phyloP scores from a whole-genome alignment of 2,888 invertebrate species.

The Nebria brevicollis region DNA sequence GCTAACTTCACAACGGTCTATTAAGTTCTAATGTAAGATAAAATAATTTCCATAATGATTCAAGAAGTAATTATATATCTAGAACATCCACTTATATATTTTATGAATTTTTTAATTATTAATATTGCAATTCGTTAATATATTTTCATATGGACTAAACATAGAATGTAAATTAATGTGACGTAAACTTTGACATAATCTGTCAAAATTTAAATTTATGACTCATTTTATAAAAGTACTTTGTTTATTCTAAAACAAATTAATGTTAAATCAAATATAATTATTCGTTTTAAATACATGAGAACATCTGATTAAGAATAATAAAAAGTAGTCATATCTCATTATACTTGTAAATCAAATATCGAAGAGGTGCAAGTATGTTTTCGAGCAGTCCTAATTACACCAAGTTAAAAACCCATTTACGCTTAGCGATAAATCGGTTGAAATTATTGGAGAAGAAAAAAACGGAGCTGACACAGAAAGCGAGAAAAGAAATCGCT shows the following conservation, averaged over 20 bases:
- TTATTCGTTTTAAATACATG: neutral
- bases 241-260: neutral
- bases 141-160: neutral
- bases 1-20: neutral
- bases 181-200: neutral
- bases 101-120: too few relatives aligned
- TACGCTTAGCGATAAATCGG: constrained; percentile 91
- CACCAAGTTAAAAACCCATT: constrained; percentile 94
- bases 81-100: too few relatives aligned
- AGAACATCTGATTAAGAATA: neutral
- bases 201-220: neutral
- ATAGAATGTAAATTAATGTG: neutral
- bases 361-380: constrained; percentile 66
- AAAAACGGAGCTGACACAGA: constrained; percentile 95
- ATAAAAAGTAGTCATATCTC: neutral
- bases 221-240: neutral
- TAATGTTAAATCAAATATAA: neutral
- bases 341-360: neutral
- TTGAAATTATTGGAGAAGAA: constrained; percentile 96
- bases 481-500: constrained; percentile 96
- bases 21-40: neutral
- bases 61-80: neutral
- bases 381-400: constrained; percentile 94
- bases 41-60: neutral
- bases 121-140: neutral